Conservation (phyloP, 2,797 vertebrate genomes). For the Sebastes hopkinsi region DNA sequence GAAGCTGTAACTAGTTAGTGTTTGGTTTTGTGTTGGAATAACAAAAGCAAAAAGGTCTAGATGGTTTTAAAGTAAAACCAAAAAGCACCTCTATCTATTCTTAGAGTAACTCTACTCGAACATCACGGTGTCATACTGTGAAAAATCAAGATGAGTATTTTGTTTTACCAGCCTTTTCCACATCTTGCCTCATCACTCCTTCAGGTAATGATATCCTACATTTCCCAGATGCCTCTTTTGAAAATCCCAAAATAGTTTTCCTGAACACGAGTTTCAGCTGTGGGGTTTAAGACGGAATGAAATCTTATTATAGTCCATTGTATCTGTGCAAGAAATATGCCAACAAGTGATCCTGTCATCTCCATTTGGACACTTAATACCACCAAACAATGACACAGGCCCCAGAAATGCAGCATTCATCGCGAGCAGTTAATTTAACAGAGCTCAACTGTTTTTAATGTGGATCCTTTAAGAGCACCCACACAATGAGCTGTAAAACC, state of each 20-base stretch:
- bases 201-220: background rate
- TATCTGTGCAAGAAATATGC: background rate
- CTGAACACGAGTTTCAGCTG: background rate
- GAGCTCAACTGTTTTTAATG: conserved; percentile 29
- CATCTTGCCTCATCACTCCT: background rate
- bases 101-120: background rate
- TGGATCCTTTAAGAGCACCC: conserved; percentile 49
- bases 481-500: conserved; percentile 47
- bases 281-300: background rate
- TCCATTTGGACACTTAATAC: background rate
- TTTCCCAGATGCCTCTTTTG: background rate
- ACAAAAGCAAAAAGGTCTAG: no score
- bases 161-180: background rate
- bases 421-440: conserved; percentile 21
- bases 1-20: no score
- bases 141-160: background rate
- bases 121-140: background rate
- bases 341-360: conserved; percentile 11
- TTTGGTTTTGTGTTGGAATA: no score
- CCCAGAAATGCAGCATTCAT: conserved; percentile 14
- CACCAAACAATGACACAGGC: conserved; percentile 3
- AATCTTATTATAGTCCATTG: conserved; percentile 1
- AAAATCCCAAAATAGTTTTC: background rate
- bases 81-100: background rate
- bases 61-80: background rate